phyloP scores from a whole-genome alignment of 23 tunicate genomes.

The Diplosoma virens region DNA sequence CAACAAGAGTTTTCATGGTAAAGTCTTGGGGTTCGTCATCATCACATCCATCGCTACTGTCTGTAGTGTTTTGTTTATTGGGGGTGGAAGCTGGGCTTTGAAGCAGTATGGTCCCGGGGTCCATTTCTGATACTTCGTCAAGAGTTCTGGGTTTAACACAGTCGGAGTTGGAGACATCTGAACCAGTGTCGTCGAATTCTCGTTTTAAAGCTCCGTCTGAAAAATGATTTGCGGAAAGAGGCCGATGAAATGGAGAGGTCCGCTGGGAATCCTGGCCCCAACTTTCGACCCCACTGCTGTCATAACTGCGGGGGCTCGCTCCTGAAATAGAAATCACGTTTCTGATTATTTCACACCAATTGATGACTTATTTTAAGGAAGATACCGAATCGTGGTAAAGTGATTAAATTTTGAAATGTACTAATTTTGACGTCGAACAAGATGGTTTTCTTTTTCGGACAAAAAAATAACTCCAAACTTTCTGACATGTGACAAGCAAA shows the following conservation, averaged over 20 bases:
- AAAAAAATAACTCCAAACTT: too few relatives aligned
- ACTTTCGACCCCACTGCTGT: constrained; percentile 89
- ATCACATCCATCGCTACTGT: background rate
- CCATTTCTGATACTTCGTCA: constrained; percentile 36
- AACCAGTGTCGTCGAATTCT: background rate
- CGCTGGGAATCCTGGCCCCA: constrained; percentile 65
- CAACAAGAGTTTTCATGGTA: constrained; percentile 17
- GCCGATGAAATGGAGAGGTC: constrained; percentile 44
- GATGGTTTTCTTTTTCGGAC: too few relatives aligned
- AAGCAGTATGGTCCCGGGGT: constrained; percentile 41
- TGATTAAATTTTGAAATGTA: too few relatives aligned
- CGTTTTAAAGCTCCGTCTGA: background rate
- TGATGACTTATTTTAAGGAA: too few relatives aligned
- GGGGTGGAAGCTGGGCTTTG: constrained; percentile 38
- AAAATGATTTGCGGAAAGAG: background rate
- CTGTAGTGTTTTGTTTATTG: background rate
- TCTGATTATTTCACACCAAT: background rate
- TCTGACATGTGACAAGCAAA: too few relatives aligned
- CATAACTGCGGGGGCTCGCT: constrained; percentile 72
- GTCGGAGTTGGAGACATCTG: background rate
- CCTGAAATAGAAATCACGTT: background rate
- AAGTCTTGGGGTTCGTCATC: constrained; percentile 76
- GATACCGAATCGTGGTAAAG: too few relatives aligned
- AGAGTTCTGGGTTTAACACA: background rate
- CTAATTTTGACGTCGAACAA: too few relatives aligned